Evolutionary conservation across 1,140 invertebrate species (phyloP).

Genomic region (Zaprionus gabonicus): DNA sequence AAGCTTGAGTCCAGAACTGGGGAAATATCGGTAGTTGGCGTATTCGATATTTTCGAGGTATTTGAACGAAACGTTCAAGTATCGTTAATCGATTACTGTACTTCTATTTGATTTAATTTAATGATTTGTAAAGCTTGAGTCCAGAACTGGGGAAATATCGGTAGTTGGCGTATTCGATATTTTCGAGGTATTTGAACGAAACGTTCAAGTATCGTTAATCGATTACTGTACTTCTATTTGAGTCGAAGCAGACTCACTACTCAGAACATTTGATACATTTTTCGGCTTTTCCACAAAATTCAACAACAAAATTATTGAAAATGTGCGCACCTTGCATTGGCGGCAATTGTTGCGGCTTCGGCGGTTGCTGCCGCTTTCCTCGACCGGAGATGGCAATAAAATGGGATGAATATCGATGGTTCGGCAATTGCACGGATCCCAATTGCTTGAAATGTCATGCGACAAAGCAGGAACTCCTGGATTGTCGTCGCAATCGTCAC

Average conservation of each 20-base stretch:
- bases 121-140: too few relatives aligned
- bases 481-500: constrained; percentile 46
- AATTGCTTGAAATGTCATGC: neutral
- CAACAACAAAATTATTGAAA: constrained; percentile 10
- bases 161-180: too few relatives aligned
- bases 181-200: too few relatives aligned
- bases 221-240: neutral
- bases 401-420: constrained; percentile 21
- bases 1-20: too few relatives aligned
- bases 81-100: neutral
- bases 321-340: neutral
- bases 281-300: neutral
- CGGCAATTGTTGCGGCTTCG: neutral
- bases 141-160: too few relatives aligned
- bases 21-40: too few relatives aligned
- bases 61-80: too few relatives aligned
- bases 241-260: neutral
- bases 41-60: too few relatives aligned
- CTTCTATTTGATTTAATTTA: neutral
- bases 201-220: too few relatives aligned
- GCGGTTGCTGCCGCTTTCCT: neutral
- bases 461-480: neutral
- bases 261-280: neutral
- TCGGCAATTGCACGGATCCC: constrained; percentile 7
- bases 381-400: neutral